These are phyloP conservation scores for Hiodon tergisus DNA, from an alignment of 2,113 vertebrate species.

Conservation along the genomic window DNA sequence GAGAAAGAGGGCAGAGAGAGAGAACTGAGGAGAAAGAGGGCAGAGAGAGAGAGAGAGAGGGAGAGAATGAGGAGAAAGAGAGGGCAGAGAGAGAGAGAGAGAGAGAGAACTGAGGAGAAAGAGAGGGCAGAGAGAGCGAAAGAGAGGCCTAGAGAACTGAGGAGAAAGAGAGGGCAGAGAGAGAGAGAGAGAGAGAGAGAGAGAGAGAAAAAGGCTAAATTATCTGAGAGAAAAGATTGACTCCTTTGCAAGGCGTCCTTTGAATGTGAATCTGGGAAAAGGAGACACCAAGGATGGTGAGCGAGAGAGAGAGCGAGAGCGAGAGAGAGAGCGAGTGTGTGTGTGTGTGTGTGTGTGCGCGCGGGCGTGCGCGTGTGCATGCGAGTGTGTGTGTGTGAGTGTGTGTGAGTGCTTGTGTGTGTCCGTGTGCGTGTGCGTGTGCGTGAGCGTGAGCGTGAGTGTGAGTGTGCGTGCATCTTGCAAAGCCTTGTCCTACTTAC, in stretches of 20 bases:
- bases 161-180: neutral
- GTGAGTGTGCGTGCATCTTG: neutral
- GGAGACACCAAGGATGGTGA: too few species aligned
- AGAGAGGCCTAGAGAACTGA: neutral
- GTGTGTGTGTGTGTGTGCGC: too few species aligned
- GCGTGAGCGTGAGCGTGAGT: too few species aligned
- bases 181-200: too few species aligned
- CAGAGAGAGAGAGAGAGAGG: neutral
- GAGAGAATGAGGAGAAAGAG: conserved; percentile 1
- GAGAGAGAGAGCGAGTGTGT: too few species aligned
- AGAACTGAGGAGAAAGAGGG: neutral
- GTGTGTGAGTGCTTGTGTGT: neutral
- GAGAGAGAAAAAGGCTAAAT: too few species aligned
- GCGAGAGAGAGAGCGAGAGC: too few species aligned
- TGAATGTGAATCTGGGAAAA: neutral
- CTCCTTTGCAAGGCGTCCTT: neutral
- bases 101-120: neutral
- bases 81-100: neutral
- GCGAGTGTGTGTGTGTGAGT: too few species aligned
- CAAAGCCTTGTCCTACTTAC: conserved; percentile 12
- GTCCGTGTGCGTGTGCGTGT: neutral
- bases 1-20: neutral
- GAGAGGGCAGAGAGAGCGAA: neutral
- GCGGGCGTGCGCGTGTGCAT: too few species aligned
- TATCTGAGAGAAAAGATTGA: too few species aligned